Evolutionary conservation across 2,888 invertebrate species (phyloP).

Genomic region (Mythimna loreyi): DNA sequence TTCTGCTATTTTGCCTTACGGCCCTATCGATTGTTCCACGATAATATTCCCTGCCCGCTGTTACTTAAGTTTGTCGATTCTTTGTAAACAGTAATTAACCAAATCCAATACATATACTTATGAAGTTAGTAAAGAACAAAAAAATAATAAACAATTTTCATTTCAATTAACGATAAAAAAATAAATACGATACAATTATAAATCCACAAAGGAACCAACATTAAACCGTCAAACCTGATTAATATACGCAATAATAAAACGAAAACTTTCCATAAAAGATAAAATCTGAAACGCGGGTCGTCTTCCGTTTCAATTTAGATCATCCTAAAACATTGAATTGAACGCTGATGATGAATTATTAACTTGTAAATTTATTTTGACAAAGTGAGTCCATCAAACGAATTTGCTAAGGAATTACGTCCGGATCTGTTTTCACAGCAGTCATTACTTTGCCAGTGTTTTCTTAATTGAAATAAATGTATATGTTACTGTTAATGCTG

Average conservation of each 20-base stretch:
- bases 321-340: constrained; percentile 54
- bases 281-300: constrained; percentile 33
- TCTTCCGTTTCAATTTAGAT: constrained; percentile 52
- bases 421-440: constrained; percentile 43
- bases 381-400: constrained; percentile 53
- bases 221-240: constrained; percentile 17
- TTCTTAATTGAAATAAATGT: constrained; percentile 48
- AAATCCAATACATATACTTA: too few species aligned
- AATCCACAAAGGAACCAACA: constrained; percentile 1
- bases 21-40: too few species aligned
- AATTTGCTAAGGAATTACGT: constrained; percentile 44
- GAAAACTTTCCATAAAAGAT: constrained; percentile 40
- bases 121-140: too few species aligned
- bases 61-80: too few species aligned
- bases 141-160: not conserved
- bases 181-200: not conserved
- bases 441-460: constrained; percentile 34
- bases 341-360: constrained; percentile 64
- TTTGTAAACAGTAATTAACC: too few species aligned
- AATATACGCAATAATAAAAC: constrained; percentile 42
- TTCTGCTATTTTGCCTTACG: too few species aligned
- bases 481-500: too few species aligned
- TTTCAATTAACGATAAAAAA: not conserved
- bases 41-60: too few species aligned
- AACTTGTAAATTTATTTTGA: constrained; percentile 64